phyloP scores from a whole-genome alignment of 2,888 invertebrate genomes.

The Notocelia uddmanniana region DNA sequence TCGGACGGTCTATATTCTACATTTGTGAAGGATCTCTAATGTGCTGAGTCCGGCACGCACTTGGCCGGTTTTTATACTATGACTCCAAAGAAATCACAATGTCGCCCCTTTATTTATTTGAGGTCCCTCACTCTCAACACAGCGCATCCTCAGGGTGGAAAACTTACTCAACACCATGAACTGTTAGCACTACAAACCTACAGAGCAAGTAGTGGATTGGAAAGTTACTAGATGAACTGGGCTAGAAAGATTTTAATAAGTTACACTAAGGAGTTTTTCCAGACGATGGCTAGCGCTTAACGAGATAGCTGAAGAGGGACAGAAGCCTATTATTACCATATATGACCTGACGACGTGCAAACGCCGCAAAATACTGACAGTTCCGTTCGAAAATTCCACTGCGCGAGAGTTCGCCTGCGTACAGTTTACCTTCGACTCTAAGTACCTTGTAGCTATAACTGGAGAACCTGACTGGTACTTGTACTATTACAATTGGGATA shows the following conservation, averaged over 20 bases:
- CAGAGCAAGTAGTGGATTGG: too few species aligned
- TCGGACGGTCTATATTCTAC: too few species aligned
- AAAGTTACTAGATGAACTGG: too few species aligned
- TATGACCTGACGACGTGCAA: constrained; percentile 90
- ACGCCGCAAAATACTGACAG: constrained; percentile 88
- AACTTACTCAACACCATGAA: too few species aligned
- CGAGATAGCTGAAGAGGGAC: constrained; percentile 87
- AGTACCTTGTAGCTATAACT: constrained; percentile 91
- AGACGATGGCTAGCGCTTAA: constrained; percentile 89
- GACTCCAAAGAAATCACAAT: too few species aligned
- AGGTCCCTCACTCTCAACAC: too few species aligned
- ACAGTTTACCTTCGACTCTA: constrained; percentile 93
- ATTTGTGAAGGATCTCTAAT: too few species aligned
- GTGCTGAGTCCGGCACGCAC: too few species aligned
- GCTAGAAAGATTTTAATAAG: background rate
- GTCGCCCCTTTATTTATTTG: too few species aligned
- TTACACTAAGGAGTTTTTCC: constrained; percentile 47
- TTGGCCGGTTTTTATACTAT: too few species aligned
- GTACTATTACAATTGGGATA: constrained; percentile 93
- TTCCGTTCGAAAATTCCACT: constrained; percentile 86
- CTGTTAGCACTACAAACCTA: too few species aligned
- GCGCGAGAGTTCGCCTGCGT: constrained; percentile 89
- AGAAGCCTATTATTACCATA: constrained; percentile 88
- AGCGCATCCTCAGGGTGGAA: too few species aligned
- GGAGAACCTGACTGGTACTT: constrained; percentile 94